Base-by-base conservation (phyloP, 2,113 vertebrate species). In the Aspiorhynchus laticeps region DNA sequence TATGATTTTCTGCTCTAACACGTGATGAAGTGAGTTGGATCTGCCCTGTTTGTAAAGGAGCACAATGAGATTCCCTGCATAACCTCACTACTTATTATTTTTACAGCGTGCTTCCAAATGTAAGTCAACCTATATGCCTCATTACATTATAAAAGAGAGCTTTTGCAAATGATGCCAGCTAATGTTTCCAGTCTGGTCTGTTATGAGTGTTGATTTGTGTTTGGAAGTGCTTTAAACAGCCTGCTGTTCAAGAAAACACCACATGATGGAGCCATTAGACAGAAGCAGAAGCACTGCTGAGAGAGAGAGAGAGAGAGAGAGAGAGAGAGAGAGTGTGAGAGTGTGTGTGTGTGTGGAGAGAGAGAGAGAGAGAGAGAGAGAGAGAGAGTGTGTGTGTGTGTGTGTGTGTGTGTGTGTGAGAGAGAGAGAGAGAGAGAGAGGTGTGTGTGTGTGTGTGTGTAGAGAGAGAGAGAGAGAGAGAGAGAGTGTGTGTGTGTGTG, bases 261-360 rank as follows among this genome's bases (percentile, higher is more conserved):
- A 93, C 92, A 92, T 75, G 92, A 90, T 92, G 94, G 93, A 61
- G 93, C 91, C 90, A 63, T 85, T 89, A 83, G 19, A 63, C 33
- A 84, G 77, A 24, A 48, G 33, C 67, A 15, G 38, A 17, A 48
- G 67, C 33, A 31, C 8, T 31, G 26, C 6, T 69, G 28, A 59
- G 74, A 4, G 59, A 84, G 21, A 69, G 67, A 26, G 43, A 74
- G 28, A 83, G 38, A 69, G 67, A 26, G 43, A 74, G 28, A 83
- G 38, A 69, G 67, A 26, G 43, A 73, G 28, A 82, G 26, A 82
- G 33, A 46, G n/a, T n/a, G n/a, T n/a, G n/a, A n/a, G n/a, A n/a
- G n/a, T n/a, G n/a, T n/a, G n/a, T n/a, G n/a, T n/a, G n/a, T n/a
- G n/a, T n/a, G n/a, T n/a, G n/a, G 59, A n/a, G 28, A 67, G 74